Base-by-base conservation (phyloP, 2,113 vertebrate genomes). In the Pangasianodon gigas region DNA sequence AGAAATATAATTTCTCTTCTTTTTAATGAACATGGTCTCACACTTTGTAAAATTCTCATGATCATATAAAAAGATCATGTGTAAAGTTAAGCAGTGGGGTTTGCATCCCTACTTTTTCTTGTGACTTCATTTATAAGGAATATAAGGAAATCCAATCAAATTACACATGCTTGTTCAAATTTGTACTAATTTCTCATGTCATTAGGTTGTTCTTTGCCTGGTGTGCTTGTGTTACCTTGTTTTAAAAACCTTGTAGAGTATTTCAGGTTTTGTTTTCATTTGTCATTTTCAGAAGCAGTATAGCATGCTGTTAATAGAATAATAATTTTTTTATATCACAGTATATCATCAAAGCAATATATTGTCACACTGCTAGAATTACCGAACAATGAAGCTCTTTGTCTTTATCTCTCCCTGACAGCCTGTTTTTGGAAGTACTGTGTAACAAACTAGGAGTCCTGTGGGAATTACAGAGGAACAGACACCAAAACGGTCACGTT, bases 361-460 rank as follows among this genome's bases (percentile, higher is more conserved):
- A 29, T 80, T 14, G 19, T 65, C 24, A 29, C 2, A 18, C 2
- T 67, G 4, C 14, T 26, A 41, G 6, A 52, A 46, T 58, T 44
- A 26, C 58, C 2, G 18, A 87, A 77, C 37, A 87, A 21, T 18
- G 41, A 46, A 44, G 16, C 87, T n/a, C 32, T 24, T 74, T 85
- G 29, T 58, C 48, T 69, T 89, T n/a, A 26, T 91, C 37, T 90
- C 81, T 13, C 87, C 46, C 85, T 75, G 4, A 81, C 93, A 97
- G 96, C 96, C 13, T 97, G 97, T 93, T 97, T 97, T 95, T 97
- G 96, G 97, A 97, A 97, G 89, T 97, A 97, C 90, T 97, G 97
- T 41, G 96, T 97, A 91, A 97, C 95, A 93, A 97, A 95, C 92
- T 96, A 94, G 88, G 89, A 65, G 81, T 71, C 65, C 44, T 44